A percentile compares a stretch with the other conserved stretches of the same genome.
These are phyloP conservation scores for Pachliopta kotzebuea DNA, from an alignment of 2,888 invertebrate species.

Conservation along the genomic window DNA sequence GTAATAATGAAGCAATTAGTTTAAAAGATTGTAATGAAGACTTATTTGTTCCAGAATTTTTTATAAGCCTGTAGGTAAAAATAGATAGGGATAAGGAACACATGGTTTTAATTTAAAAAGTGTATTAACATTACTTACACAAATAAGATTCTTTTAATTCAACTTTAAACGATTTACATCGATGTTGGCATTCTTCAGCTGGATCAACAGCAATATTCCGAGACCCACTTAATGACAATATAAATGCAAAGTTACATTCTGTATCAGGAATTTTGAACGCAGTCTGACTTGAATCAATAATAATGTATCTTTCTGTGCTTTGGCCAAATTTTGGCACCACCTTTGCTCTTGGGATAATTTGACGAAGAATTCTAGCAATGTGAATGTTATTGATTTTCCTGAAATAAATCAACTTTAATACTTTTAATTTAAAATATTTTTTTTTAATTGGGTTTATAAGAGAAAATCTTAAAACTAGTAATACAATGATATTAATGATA, in stretches of 20 bases:
- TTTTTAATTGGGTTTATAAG: too few relatives aligned
- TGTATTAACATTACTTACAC: constrained; percentile 80
- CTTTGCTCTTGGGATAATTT: constrained; percentile 85
- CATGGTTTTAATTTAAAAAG: too few relatives aligned
- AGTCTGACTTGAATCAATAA: constrained; percentile 85
- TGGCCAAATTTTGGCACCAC: constrained; percentile 87
- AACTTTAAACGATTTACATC: constrained; percentile 86
- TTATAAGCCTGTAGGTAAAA: too few relatives aligned
- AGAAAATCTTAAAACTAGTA: too few relatives aligned
- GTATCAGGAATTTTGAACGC: constrained; percentile 87
- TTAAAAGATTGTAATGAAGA: too few relatives aligned
- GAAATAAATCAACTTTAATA: constrained; percentile 34
- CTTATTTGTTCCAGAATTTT: too few relatives aligned
- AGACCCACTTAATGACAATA: constrained; percentile 86
- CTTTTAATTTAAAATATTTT: background rate
- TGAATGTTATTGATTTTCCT: constrained; percentile 91
- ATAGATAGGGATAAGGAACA: too few relatives aligned
- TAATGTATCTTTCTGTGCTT: constrained; percentile 88
- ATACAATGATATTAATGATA: too few relatives aligned
- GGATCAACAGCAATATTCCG: constrained; percentile 87
- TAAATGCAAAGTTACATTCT: constrained; percentile 90
- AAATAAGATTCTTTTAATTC: constrained; percentile 86
- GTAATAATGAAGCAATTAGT: too few relatives aligned
- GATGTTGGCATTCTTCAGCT: constrained; percentile 86
- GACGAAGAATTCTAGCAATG: constrained; percentile 85